phyloP scores from a whole-genome alignment of 2,888 invertebrate genomes.

The Platerodrilus igneus region DNA sequence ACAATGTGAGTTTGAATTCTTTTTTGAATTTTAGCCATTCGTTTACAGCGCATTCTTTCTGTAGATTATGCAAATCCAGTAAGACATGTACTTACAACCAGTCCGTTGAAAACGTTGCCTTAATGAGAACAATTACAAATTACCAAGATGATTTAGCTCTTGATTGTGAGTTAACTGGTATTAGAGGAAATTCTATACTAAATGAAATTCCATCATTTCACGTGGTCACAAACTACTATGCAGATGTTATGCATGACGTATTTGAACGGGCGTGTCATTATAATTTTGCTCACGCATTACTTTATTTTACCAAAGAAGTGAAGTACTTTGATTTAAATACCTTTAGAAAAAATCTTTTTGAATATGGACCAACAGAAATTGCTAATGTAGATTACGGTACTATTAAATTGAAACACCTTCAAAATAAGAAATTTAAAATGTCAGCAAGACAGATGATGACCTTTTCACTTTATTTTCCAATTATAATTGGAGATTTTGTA shows the following conservation, averaged over 20 bases:
- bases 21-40: too few relatives aligned
- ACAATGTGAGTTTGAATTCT: too few relatives aligned
- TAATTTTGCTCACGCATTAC: constrained; percentile 11
- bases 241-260: constrained; percentile 19
- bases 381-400: too few relatives aligned
- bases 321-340: constrained; percentile 16
- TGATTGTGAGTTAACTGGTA: constrained; percentile 16
- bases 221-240: constrained; percentile 14
- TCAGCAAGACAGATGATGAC: constrained; percentile 28
- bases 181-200: constrained; percentile 15
- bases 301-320: constrained; percentile 14
- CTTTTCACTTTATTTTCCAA: constrained; percentile 24
- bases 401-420: too few relatives aligned
- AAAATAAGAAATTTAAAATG: constrained; percentile 16
- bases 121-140: constrained; percentile 24
- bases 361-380: constrained; percentile 18
- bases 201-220: too few relatives aligned
- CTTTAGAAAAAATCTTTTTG: constrained; percentile 18
- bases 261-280: constrained; percentile 9
- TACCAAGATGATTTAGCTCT: constrained; percentile 21
- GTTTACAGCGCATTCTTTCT: too few relatives aligned
- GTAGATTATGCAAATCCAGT: too few relatives aligned
- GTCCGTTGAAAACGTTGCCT: constrained; percentile 13
- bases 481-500: constrained; percentile 29
- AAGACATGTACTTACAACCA: constrained; percentile 10